Evolutionary conservation across 2,113 vertebrate genomes (phyloP), one percentile per base, ranked within the genome.

Genomic region (Callospermophilus lateralis): DNA sequence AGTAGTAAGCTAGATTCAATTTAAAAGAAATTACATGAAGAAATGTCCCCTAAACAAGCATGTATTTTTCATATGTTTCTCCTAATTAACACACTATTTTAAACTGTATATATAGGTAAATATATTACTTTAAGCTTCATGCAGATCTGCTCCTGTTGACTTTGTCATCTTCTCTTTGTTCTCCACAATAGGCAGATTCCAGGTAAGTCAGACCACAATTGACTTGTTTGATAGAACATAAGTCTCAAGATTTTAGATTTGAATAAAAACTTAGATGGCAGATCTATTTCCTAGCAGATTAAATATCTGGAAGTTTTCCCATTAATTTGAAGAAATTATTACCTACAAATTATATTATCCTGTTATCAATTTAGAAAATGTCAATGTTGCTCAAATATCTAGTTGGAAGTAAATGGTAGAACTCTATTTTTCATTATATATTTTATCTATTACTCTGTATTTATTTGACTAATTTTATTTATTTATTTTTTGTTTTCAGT

Each of bases 231-330:
- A 91, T 37, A 79, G 37, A 88, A 85, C n/a, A 37, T 84, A 85
- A 77, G 90, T 9, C 4, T 17, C 22, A 85, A 81, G 26, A 78
- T 79, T 84, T 96, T 67, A 84, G 68, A 55, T 92, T 16, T 90
- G 77, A 85, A 51, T 8, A 86, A 90, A 96, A 79, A 8, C 10
- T 93, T 28, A 83, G 19, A 28, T 84, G 70, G 77, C 22, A 90
- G 30, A 97, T 76, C 19, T 92, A 58, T 77, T 81, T 96, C 65
- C 58, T 37, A 90, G 51, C 45, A 68, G 42, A 78, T 70, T 72
- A 78, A 89, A 67, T 53, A 89, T 68, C 48, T 95, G 19, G 11
- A 92, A 92, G 10, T 68, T 61, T 10, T 34, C 7, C 77, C 81
- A 58, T 13, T 86, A 51, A 30, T 28, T 0, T 58, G n/a, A 48